A percentile compares a stretch with the other conserved stretches of the same genome.
Evolutionary conservation across 2,797 vertebrate species (phyloP).

Genomic region (Varecia variegata): DNA sequence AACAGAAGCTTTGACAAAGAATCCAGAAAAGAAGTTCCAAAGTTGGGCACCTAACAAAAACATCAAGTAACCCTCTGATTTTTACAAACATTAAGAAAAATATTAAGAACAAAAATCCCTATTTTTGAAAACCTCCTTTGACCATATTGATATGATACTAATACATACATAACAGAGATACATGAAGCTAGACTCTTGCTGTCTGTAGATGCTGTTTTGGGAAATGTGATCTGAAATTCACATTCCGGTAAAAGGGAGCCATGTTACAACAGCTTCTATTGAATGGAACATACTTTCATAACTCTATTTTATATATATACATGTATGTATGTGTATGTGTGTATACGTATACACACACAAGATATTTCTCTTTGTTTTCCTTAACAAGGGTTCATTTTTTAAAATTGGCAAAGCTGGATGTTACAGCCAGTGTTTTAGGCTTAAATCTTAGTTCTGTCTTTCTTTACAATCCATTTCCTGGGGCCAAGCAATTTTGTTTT

Average conservation of each 20-base stretch:
- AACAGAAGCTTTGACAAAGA: not conserved
- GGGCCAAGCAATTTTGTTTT: slow-evolving; percentile 13
- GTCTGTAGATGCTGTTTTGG: not conserved
- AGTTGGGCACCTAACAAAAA: not conserved
- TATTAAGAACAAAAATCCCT: not conserved
- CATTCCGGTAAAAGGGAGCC: not conserved
- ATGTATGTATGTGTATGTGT: not conserved
- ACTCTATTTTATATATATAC: not conserved
- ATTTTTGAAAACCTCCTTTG: slow-evolving; percentile 14
- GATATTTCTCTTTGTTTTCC: not conserved
- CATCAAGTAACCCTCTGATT: not conserved
- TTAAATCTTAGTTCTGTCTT: slow-evolving; percentile 36
- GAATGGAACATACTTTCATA: not conserved
- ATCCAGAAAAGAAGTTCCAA: not conserved
- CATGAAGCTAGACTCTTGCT: not conserved
- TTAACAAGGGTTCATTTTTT: slow-evolving; percentile 39
- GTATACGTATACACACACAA: not conserved
- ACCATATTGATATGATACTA: not conserved
- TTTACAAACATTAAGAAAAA: slow-evolving; percentile 44
- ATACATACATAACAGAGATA: not conserved
- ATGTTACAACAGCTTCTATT: not conserved
- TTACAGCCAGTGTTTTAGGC: not conserved
- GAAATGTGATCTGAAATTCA: not conserved
- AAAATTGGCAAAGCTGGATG: not conserved
- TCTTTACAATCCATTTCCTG: not conserved